Evolutionary conservation across 92 coral and sea anemone genomes (phyloP).

Genomic region (Bergia puertoricense): DNA sequence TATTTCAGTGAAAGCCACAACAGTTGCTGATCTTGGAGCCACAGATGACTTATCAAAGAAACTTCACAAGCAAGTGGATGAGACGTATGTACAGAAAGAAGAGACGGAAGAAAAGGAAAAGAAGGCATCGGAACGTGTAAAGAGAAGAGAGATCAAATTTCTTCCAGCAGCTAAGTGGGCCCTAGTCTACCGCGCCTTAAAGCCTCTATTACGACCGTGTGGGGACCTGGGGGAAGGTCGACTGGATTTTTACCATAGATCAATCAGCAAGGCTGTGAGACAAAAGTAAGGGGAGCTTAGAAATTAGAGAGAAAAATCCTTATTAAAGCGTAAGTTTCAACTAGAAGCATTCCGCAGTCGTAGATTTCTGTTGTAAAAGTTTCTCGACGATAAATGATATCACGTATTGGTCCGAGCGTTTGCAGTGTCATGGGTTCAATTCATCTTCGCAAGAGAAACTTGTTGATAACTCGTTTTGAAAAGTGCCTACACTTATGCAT

Average conservation of each 20-base stretch:
- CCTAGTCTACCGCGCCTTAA: conserved; percentile 94
- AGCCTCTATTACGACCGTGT: conserved; percentile 95
- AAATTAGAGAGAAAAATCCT: neutral
- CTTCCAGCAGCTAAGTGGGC: conserved; percentile 98
- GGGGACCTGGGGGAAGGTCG: conserved; percentile 99
- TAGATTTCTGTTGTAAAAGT: neutral
- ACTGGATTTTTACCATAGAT: conserved; percentile 95
- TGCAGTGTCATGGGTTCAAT: too few relatives aligned
- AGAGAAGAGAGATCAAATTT: conserved; percentile 65
- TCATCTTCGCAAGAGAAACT: too few relatives aligned
- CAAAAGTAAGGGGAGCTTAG: conserved; percentile 63
- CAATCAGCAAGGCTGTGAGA: conserved; percentile 96
- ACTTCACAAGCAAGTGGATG: conserved; percentile 87
- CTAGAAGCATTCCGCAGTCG: neutral
- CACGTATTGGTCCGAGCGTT: too few relatives aligned
- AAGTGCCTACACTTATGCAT: too few relatives aligned
- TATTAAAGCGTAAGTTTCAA: neutral
- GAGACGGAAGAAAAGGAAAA: neutral
- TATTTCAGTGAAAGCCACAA: neutral
- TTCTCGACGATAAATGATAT: too few relatives aligned
- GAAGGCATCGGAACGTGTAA: conserved; percentile 9
- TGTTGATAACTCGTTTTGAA: too few relatives aligned
- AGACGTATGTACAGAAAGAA: conserved; percentile 77
- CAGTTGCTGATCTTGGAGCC: neutral
- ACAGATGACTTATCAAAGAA: conserved; percentile 65